phyloP scores from a whole-genome alignment of 2,113 vertebrate genomes.

The Tinamus guttatus region DNA sequence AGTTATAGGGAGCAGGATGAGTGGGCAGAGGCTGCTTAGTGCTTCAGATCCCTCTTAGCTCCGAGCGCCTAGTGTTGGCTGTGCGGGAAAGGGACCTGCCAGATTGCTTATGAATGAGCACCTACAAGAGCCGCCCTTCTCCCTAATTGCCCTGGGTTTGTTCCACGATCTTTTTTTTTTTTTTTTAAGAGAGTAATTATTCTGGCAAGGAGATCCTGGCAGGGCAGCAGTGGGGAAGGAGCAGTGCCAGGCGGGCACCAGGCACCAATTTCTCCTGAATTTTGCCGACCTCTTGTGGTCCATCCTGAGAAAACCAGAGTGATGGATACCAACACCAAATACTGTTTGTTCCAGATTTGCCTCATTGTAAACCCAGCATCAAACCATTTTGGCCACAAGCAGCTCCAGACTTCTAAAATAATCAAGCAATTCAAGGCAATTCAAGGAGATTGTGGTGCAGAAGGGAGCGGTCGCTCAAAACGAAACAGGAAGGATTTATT shows the following conservation, averaged over 20 bases:
- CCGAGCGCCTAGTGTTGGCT: fast-evolving
- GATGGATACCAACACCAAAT: no score
- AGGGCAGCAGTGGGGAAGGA: background rate
- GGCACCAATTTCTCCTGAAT: background rate
- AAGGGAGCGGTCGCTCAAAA: background rate
- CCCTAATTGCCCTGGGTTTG: background rate
- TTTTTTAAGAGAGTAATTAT: background rate
- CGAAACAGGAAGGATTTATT: fast-evolving
- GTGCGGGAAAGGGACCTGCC: background rate
- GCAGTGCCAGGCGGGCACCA: background rate
- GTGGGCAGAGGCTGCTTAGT: background rate
- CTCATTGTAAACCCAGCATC: background rate
- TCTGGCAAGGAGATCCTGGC: background rate
- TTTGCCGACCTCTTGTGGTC: background rate
- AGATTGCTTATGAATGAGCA: background rate
- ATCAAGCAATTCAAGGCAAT: background rate
- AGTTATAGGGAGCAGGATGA: background rate
- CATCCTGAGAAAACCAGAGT: fast-evolving
- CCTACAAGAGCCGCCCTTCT: fast-evolving
- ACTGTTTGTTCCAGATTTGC: background rate
- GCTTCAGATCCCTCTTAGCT: background rate
- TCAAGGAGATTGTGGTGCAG: fast-evolving
- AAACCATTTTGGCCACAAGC: background rate
- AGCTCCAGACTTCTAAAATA: background rate
- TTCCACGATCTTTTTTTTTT: background rate